Evolutionary conservation across 2,113 vertebrate genomes (phyloP).

Genomic region (Aldabrachelys gigantea): DNA sequence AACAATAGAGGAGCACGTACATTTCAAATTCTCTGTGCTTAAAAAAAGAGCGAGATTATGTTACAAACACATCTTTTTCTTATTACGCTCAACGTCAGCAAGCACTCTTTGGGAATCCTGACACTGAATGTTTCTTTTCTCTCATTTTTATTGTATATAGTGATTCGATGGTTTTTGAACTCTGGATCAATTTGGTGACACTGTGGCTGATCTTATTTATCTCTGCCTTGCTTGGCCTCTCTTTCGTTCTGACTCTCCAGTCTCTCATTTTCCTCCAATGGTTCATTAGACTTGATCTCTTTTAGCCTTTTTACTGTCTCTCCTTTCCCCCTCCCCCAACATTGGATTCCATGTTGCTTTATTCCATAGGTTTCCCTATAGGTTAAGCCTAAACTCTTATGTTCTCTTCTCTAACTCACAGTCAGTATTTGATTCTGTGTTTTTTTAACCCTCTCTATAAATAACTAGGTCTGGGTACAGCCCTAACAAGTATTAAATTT

Average conservation of each 20-base stretch:
- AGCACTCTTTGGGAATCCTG: constrained; percentile 55
- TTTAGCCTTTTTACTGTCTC: constrained; percentile 76
- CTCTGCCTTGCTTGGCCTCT: constrained; percentile 75
- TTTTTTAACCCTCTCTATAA: constrained; percentile 68
- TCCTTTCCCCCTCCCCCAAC: constrained; percentile 61
- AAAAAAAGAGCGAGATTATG: constrained; percentile 65
- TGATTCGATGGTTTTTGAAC: constrained; percentile 75
- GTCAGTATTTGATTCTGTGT: constrained; percentile 67
- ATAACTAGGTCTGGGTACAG: constrained; percentile 63
- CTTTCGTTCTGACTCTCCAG: constrained; percentile 66
- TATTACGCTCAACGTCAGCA: constrained; percentile 42
- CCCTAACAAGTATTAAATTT: constrained; percentile 29
- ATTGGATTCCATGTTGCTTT: constrained; percentile 71
- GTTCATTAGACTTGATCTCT: constrained; percentile 77
- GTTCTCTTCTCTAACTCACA: constrained; percentile 71
- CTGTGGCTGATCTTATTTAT: constrained; percentile 75
- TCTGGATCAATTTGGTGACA: constrained; percentile 74
- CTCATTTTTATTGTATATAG: constrained; percentile 65
- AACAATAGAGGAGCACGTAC: constrained; percentile 29
- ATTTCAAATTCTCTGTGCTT: constrained; percentile 55
- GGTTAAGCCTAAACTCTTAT: constrained; percentile 79
- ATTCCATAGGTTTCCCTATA: constrained; percentile 73
- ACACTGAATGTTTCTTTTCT: constrained; percentile 65
- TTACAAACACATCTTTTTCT: constrained; percentile 59
- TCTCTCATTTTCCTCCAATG: constrained; percentile 68